Evolutionary conservation across 2,888 invertebrate genomes (phyloP).

Genomic region (Incurvaria masculella): DNA sequence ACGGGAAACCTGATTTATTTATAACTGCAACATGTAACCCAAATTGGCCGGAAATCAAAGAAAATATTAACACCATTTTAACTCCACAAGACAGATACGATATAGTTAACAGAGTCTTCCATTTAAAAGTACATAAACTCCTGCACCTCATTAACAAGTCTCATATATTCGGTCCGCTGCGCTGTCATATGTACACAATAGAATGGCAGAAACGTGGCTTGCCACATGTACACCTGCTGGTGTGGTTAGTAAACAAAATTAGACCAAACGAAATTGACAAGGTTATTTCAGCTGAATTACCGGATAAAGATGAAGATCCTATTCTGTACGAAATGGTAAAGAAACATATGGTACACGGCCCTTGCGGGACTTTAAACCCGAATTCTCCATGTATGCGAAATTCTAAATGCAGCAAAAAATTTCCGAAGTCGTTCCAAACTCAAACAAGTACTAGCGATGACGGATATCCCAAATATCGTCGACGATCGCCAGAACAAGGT

Average conservation of each 20-base stretch:
- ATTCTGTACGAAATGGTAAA: slow-evolving; percentile 7
- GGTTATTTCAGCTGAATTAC: background rate
- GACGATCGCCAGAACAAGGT: background rate
- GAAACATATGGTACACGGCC: slow-evolving; percentile 8
- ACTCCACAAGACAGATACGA: background rate
- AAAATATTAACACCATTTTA: background rate
- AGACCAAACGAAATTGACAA: background rate
- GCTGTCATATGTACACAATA: background rate
- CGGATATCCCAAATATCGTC: slow-evolving; percentile 17
- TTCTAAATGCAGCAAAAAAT: slow-evolving; percentile 22
- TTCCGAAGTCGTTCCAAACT: slow-evolving; percentile 18
- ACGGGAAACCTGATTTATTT: background rate
- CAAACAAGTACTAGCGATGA: slow-evolving; percentile 20
- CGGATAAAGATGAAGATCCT: slow-evolving; percentile 1
- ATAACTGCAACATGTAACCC: too few species aligned
- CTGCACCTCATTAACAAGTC: slow-evolving; percentile 4
- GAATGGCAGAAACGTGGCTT: slow-evolving; percentile 1
- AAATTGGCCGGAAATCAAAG: background rate
- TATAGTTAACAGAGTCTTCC: background rate
- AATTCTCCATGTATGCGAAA: slow-evolving; percentile 8
- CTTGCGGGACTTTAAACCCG: slow-evolving; percentile 10
- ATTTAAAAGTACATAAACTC: background rate
- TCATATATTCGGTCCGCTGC: background rate
- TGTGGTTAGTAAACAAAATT: background rate
- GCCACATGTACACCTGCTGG: background rate